Evolutionary conservation across 2,113 vertebrate species (phyloP), one percentile per base, ranked within the genome.

Genomic region (Nannospalax galili): DNA sequence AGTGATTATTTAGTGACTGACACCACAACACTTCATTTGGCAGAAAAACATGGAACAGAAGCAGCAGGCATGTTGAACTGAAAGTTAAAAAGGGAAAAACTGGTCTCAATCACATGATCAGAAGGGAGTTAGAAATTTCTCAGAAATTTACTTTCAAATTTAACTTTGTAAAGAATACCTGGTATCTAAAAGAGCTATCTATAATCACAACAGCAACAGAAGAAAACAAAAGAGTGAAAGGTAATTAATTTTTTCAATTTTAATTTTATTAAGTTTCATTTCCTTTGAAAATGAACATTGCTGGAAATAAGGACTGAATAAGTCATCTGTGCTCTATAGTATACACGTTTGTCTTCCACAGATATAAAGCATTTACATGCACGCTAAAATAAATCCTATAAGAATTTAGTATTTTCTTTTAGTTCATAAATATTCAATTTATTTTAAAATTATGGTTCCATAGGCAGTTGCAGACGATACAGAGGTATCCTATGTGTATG

Each of bases 1-100:
- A 86, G 22, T 8, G 80, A 62, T 73, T 81, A 78, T 85, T 92
- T 93, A 94, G 37, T 74, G 42, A 72, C 19, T 75, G 70, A 35
- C 19, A 52, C 5, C 28, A 48, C 7, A 62, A 48, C 22, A 52
- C 10, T 89, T 78, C 26, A 65, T 26, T 92, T 82, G 6, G 1
- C 32, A 40, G 35, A 17, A 58, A 74, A 92, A 26, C 4, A 58
- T 24, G n/a, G 30, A 73, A 26, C 20, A 90, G 65, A 92, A 92
- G 85, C n/a, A 84, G 48, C 20, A 84, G 14, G 5, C 7, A 78
- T 45, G 19, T 48, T 81, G 30, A 79, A 80, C 0, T 77, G 3
- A 40, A 90, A 65, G 45, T 86, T 67, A 19, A 56, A 90, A 78
- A 87, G 19, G 11, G 52, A 24, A 6, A 74, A 64, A 73, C 26